Conservation (phyloP, 2,888 invertebrate genomes). For the Aporophyla lueneburgensis region DNA sequence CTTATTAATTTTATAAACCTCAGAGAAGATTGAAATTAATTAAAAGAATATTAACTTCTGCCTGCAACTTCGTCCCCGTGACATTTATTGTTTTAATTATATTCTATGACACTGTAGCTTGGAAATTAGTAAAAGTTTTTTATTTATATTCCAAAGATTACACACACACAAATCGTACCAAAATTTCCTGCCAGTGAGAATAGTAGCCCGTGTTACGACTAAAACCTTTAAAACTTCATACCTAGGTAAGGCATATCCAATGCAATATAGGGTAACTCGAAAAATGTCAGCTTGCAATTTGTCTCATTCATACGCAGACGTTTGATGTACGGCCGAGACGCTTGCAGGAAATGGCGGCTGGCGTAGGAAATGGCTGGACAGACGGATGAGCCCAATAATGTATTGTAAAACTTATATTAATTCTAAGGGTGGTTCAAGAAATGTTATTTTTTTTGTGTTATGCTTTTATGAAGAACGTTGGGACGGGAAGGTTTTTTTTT, state of each 20-base stretch:
- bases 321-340: conserved; percentile 49
- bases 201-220: too few relatives aligned
- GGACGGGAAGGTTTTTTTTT: background rate
- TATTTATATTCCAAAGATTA: too few relatives aligned
- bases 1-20: too few relatives aligned
- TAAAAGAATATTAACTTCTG: too few relatives aligned
- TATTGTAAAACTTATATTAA: conserved; percentile 62
- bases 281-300: background rate
- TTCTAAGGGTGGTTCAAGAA: background rate
- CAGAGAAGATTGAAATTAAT: too few relatives aligned
- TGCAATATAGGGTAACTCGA: background rate
- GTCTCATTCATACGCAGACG: conserved; percentile 50
- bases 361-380: conserved; percentile 64
- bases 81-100: too few relatives aligned
- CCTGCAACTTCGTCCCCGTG: too few relatives aligned
- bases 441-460: background rate
- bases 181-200: too few relatives aligned
- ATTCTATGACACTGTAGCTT: too few relatives aligned
- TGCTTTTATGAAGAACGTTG: background rate
- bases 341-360: conserved; percentile 63
- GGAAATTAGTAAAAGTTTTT: too few relatives aligned
- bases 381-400: conserved; percentile 56
- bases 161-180: too few relatives aligned
- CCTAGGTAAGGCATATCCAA: background rate
- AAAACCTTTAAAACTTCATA: background rate